These are phyloP conservation scores for Silurus meridionalis DNA, from an alignment of 2,113 vertebrate species.

Conservation along the genomic window DNA sequence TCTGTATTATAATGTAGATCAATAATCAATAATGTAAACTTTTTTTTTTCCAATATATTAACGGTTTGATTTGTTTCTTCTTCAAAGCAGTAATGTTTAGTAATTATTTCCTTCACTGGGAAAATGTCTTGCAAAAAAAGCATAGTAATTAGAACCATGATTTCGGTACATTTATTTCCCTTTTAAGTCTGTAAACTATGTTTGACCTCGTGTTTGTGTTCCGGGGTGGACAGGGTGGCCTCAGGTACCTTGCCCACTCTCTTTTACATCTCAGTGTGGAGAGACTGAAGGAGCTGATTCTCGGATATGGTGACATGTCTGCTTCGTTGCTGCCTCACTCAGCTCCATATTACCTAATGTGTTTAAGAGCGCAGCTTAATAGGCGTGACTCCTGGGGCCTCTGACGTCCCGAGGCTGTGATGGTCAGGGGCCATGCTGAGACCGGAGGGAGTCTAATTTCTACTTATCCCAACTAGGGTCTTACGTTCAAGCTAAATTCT, in stretches of 20 bases:
- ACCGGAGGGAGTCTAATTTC: slow-evolving; percentile 26
- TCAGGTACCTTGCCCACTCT: slow-evolving; percentile 76
- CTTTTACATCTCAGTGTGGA: slow-evolving; percentile 79
- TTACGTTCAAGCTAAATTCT: background rate
- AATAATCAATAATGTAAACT: background rate
- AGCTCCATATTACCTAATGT: slow-evolving; percentile 82
- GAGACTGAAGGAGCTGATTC: slow-evolving; percentile 85
- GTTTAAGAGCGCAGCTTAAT: slow-evolving; percentile 86
- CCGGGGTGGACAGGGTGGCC: slow-evolving; percentile 65
- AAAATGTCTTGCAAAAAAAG: background rate
- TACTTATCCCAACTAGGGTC: background rate
- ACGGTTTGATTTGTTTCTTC: background rate
- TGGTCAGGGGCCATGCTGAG: slow-evolving; percentile 59
- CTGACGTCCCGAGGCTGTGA: slow-evolving; percentile 73
- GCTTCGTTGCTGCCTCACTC: slow-evolving; percentile 80
- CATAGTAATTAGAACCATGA: slow-evolving; percentile 24
- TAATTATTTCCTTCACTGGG: background rate
- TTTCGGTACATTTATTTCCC: background rate
- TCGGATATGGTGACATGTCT: slow-evolving; percentile 85
- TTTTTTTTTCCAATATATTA: background rate
- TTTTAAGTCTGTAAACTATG: slow-evolving; percentile 29
- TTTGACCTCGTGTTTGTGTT: slow-evolving; percentile 36
- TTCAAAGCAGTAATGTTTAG: background rate
- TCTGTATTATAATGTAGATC: background rate
- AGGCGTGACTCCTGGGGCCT: slow-evolving; percentile 88